These are phyloP conservation scores for Nasonia oneida DNA, from an alignment of 2,888 invertebrate species.

Conservation along the genomic window DNA sequence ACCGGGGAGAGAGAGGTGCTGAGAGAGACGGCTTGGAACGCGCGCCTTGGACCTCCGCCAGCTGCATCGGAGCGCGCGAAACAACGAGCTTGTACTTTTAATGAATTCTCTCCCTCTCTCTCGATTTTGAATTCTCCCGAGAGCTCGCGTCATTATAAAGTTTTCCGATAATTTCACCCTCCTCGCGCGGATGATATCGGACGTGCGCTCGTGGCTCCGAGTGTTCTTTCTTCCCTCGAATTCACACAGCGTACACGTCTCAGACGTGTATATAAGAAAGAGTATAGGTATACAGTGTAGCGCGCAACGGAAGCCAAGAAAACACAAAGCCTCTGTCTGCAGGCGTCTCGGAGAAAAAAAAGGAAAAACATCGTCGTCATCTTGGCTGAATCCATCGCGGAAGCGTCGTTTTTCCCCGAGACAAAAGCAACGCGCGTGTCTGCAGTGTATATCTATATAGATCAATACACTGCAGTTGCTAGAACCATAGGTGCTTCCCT, in stretches of 20 bases:
- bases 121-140: not conserved
- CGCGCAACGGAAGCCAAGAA: not conserved
- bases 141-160: slow-evolving; percentile 1
- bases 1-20: not conserved
- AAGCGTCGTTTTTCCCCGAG: too few species aligned
- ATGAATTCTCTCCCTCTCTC: slow-evolving; percentile 16
- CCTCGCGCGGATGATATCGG: not conserved
- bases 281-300: not conserved
- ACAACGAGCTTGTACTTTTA: slow-evolving; percentile 42
- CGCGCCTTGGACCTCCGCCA: not conserved
- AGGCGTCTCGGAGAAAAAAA: not conserved
- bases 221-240: not conserved
- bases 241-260: not conserved
- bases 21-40: not conserved
- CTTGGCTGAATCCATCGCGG: too few species aligned
- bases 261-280: not conserved
- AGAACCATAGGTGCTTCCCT: not conserved
- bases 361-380: too few species aligned
- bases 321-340: not conserved
- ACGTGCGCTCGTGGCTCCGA: not conserved
- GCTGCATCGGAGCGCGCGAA: not conserved
- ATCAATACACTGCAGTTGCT: too few species aligned
- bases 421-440: too few species aligned
- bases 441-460: too few species aligned
- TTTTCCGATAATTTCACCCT: slow-evolving; percentile 11